Evolutionary conservation across 2,888 invertebrate species (phyloP), one percentile per base, ranked within the genome.

Genomic region (Tridacna gigas): DNA sequence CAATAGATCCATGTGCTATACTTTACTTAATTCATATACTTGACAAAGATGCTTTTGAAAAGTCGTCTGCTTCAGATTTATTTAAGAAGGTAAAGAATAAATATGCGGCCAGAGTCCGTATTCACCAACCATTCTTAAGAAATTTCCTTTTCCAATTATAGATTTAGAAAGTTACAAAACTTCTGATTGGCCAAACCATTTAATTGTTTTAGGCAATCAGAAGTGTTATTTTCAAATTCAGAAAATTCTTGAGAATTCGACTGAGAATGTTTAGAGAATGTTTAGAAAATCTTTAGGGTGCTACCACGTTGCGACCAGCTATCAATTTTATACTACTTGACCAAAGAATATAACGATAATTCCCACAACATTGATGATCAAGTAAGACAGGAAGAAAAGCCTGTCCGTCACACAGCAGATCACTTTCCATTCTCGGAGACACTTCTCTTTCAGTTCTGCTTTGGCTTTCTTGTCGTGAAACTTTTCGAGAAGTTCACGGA

Each of bases 381-480:
- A 79, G 83, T 93, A 94, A 45, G 91, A 84, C 65, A 91, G 89
- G 80, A 94, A 93, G 88, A 94, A 92, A 28, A 93, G 80, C 63
- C 94, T 84, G 83, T 94, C 94, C 0, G 93, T 92, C 20, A 94
- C 91, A 79, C 93, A 90, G 69, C 93, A 93, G 67, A 94, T 93
- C 18, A 93, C 90, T 79, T 92, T 88, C 94, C 94, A 94, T 74
- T 94, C 94, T 25, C 92, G 82, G 15, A 92, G 82, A 73, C 90
- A 89, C 78, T 91, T 91, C 48, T 93, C 92, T 74, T 91, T 91
- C 61, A 87, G 83, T 79, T 94, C 94, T 74, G 90, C 80, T 67
- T 89, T 90, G 5, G 89, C 86, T 79, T 94, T 93, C 79, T 92
- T 91, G 26, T 93, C 92, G 37, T 88, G 88, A 47, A 93, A 89